These are phyloP conservation scores for Holothuria glaberrima DNA, from an alignment of 35 echinoderm and acorn worm genomes.

Conservation along the genomic window DNA sequence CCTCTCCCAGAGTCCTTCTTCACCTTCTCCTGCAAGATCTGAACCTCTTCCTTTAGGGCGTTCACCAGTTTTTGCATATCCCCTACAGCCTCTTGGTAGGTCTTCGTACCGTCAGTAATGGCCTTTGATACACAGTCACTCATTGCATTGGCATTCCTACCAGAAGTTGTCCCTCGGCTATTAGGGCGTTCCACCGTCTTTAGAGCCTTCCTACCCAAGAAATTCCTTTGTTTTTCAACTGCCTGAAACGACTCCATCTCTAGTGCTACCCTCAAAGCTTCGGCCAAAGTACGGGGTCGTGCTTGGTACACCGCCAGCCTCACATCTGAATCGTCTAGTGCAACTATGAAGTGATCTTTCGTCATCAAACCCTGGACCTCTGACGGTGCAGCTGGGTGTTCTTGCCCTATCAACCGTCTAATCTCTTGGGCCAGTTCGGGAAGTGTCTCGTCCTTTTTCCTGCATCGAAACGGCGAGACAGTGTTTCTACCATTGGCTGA, in stretches of 20 bases:
- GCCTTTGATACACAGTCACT: not conserved
- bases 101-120: not conserved
- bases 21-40: not conserved
- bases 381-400: not conserved
- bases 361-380: too few relatives aligned
- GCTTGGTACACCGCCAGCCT: conserved; percentile 49
- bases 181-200: too few relatives aligned
- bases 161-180: too few relatives aligned
- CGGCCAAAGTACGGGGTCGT: conserved; percentile 44
- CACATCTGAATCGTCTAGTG: conserved; percentile 26
- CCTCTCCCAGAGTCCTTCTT: too few relatives aligned
- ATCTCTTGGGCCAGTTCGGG: too few relatives aligned
- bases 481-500: not conserved
- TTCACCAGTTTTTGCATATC: not conserved
- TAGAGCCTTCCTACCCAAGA: too few relatives aligned
- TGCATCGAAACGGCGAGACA: conserved; percentile 3
- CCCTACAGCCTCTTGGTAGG: not conserved
- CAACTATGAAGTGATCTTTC: conserved; percentile 49
- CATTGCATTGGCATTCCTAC: too few relatives aligned
- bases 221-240: conserved; percentile 44
- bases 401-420: conserved; percentile 18
- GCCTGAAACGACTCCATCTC: conserved; percentile 38
- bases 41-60: not conserved
- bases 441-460: too few relatives aligned
- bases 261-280: conserved; percentile 27